Evolutionary conservation across 2,113 vertebrate genomes (phyloP), one percentile per base, ranked within the genome.

Genomic region (Accipiter cooperii): DNA sequence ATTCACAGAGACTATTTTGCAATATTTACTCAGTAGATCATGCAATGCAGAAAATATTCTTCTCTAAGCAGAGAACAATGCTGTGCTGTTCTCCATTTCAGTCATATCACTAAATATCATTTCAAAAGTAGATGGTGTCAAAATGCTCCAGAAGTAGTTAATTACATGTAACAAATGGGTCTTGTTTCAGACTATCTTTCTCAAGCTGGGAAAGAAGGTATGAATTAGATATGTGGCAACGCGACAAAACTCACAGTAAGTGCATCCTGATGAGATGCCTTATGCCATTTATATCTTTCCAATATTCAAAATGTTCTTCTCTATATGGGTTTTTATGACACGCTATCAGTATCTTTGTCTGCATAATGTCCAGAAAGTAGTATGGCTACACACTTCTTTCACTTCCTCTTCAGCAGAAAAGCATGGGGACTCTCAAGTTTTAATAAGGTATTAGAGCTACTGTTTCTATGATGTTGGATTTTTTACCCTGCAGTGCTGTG

Each of bases 401-500:
- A 46, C 24, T 12, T 29, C 3, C 25, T 87, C 13, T 51, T 73
- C 29, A 36, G 29, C 42, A 69, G 57, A 51, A 76, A 81, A 63
- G 13, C 1, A 1, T 31, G 18, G 8, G 8, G 11, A 25, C 24
- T 63, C 25, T 66, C 10, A 33, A 17, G 24, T 14, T 49, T 58
- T 58, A 29, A 20, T 54, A 24, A 46, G 15, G 6, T 34, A 33
- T 75, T 79, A 60, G 12, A 70, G 21, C 26, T 49, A 12, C 6
- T 42, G 6, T 33, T 49, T 29, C 38, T 79, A 1, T 47, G 5
- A 14, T 13, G 4, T 8, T 64, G 12, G 5, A 1, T 2, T 36
- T 44, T 63, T 88, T 14, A 34, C 3, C 42, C 29, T 33, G 33
- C 0, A 0, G 7, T 52, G 5, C 12, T 61, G 17, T 46, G 4